phyloP scores from a whole-genome alignment of 2,888 invertebrate species.

The Ptychoptera contaminata region DNA sequence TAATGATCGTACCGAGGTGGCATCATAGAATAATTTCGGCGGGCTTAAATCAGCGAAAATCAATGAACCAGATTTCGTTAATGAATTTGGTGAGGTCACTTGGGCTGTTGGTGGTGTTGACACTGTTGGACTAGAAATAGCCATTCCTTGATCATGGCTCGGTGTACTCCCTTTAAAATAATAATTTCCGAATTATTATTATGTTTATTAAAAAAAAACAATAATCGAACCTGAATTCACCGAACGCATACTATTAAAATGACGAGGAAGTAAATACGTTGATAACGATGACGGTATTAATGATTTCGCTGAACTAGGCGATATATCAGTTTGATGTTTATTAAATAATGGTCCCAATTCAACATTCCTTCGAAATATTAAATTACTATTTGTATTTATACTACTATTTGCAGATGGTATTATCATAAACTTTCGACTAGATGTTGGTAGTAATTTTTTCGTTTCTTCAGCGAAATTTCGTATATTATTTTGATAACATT shows the following conservation, averaged over 20 bases:
- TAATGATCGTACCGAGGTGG: conserved; percentile 58
- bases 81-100: conserved; percentile 29
- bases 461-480: too few relatives aligned
- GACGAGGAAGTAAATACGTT: conserved; percentile 11
- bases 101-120: conserved; percentile 34
- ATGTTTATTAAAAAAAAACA: neutral
- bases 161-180: neutral
- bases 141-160: conserved; percentile 11
- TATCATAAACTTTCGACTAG: too few relatives aligned
- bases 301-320: conserved; percentile 1
- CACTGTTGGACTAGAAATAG: conserved; percentile 10
- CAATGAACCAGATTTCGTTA: conserved; percentile 29
- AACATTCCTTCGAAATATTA: too few relatives aligned
- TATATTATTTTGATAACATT: too few relatives aligned
- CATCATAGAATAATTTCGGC: conserved; percentile 40
- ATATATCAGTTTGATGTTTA: neutral
- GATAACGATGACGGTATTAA: conserved; percentile 6
- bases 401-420: too few relatives aligned
- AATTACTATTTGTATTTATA: too few relatives aligned
- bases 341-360: too few relatives aligned
- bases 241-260: conserved; percentile 26
- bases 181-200: too few relatives aligned
- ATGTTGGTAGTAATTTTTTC: too few relatives aligned
- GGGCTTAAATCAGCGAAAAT: conserved; percentile 47
- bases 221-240: conserved; percentile 25